Base-by-base conservation (phyloP, 1,140 invertebrate species). In the Orius insidiosus region DNA sequence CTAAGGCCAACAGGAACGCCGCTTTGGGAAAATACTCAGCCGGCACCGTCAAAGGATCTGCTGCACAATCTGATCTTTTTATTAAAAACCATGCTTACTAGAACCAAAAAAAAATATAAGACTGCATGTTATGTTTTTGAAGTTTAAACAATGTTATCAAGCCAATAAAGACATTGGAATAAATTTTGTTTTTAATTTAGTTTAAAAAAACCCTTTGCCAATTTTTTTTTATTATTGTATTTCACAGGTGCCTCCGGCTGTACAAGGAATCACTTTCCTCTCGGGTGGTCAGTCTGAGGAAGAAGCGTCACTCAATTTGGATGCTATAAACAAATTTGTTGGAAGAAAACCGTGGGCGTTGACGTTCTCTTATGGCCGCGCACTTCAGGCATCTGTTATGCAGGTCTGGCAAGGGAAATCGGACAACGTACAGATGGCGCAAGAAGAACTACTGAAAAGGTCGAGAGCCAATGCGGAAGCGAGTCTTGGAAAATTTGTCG, bases 271-370 rank as follows among this genome's bases (percentile, higher is more conserved):
- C 38, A 83, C 80, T 32, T 98, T 97, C 74, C 71, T 97, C 51
- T 96, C 90, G 55, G 94, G 94, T 56, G 94, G 94, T 39, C 90
- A 95, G 61, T 89, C 88, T 31, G 94, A 98, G 62, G 88, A 95
- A 61, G 92, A 96, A 59, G 92, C 94, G 3, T 85, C 92, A 0
- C 68, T 93, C 9, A 89, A 97, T 62, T 69, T 98, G 60, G 83
- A 93, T 59, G 90, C 90, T 31, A 95, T 98, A 62, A 98, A 98
- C 64, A 75, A 78, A 54, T 76, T 70, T 49, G 61, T 69, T n/a
- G 78, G 71, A 6, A 82, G 82, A 60, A 89, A 83, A 63, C 94
- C 94, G 32, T 98, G 94, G 94, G 74, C 80, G 13, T 68, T 98
- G 3, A 92, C 90, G 52, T 98, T 98, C 77, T 93, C 87, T 49